Conservation (phyloP, 2,888 invertebrate species). For the Oxystoma pomonae region DNA sequence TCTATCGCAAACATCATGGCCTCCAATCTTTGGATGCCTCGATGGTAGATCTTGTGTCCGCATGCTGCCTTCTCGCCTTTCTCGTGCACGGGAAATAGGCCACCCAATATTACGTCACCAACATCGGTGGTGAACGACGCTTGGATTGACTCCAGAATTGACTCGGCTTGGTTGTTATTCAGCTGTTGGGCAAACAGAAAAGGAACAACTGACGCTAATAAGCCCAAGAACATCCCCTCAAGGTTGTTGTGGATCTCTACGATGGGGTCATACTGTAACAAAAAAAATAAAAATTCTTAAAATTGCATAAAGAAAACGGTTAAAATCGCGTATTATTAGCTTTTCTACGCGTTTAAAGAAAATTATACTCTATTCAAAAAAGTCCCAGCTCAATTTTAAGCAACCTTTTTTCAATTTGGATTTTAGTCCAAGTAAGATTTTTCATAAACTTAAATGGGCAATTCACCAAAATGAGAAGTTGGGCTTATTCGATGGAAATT, state of each 20-base stretch:
- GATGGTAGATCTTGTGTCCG: slow-evolving; percentile 53
- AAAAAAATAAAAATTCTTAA: too few species aligned
- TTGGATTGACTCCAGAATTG: slow-evolving; percentile 27
- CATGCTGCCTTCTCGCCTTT: slow-evolving; percentile 51
- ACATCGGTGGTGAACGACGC: slow-evolving; percentile 41
- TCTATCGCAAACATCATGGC: slow-evolving; percentile 59
- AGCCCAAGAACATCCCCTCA: slow-evolving; percentile 24
- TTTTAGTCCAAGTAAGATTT: too few species aligned
- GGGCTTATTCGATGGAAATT: too few species aligned
- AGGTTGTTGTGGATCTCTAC: slow-evolving; percentile 10
- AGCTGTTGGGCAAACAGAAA: slow-evolving; percentile 23
- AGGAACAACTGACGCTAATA: slow-evolving; percentile 21
- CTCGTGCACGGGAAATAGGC: slow-evolving; percentile 59
- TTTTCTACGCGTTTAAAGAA: too few species aligned
- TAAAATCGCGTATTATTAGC: too few species aligned
- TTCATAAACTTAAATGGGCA: too few species aligned
- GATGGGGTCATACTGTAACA: slow-evolving; percentile 16
- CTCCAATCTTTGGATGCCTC: slow-evolving; percentile 60
- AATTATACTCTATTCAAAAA: too few species aligned
- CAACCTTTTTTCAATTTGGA: too few species aligned
- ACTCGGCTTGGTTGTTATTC: slow-evolving; percentile 3
- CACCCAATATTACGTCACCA: slow-evolving; percentile 58
- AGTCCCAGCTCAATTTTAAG: too few species aligned
- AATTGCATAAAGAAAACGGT: too few species aligned
- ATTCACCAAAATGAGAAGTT: too few species aligned